Base-by-base conservation (phyloP, 1,140 invertebrate genomes). In the Littorina saxatilis region DNA sequence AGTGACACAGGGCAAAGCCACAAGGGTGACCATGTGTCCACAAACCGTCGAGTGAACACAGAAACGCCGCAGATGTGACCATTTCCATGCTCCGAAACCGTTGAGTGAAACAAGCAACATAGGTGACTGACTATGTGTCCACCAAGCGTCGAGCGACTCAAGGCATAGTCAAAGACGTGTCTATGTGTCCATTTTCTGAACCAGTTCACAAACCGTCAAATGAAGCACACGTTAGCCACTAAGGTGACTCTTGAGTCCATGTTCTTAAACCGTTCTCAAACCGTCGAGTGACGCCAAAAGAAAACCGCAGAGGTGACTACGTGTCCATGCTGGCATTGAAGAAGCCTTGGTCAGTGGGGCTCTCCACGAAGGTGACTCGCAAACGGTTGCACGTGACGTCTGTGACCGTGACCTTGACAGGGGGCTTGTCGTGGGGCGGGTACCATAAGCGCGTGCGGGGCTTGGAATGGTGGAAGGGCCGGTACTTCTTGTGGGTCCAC, bases 251-350 rank as follows among this genome's bases (percentile, higher is more conserved):
- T 7, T 63, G 5, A 7, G 9, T 63, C 5, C 7, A 9, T n/a
- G 7, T n/a, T 40, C n/a, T 39, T n/a, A 40, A 35, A 27, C 37
- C 39, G 27, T 72, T 20, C 27, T 32, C 5, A 23, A 35, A 40
- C n/a, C 35, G 15, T 43, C 17, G 23, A 4, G 1, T 13, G 35
- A 27, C 7, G n/a, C n/a, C n/a, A n/a, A n/a, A 52, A 52, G 50
- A 11, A 27, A 5, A 73, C 32, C 32, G 13, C 13, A 5, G 20
- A 73, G 27, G 5, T n/a, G n/a, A n/a, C 77, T 47, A 79, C 5
- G 73, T 81, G 95, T 32, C 95, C 94, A 78, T 95, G 7, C 43
- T 73, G 47, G 82, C 50, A 35, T 85, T 85, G 61, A 88, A 88
- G 81, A 88, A 88, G 43, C 87, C 87, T 32, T 74, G 47, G 79